phyloP scores from a whole-genome alignment of 1,140 invertebrate genomes.

The Halyomorpha halys region DNA sequence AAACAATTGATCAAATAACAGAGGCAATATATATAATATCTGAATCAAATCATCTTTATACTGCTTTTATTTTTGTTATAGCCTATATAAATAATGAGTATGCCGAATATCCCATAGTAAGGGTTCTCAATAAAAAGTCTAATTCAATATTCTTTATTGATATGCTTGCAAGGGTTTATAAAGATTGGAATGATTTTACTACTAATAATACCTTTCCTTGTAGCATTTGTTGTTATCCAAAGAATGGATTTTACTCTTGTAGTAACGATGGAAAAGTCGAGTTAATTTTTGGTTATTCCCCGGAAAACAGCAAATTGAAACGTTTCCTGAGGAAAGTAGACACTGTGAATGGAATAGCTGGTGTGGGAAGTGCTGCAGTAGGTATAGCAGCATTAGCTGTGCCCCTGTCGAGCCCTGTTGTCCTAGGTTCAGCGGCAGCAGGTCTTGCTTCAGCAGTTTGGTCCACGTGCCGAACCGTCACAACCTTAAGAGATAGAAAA shows the following conservation, averaged over 20 bases:
- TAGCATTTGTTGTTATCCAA: constrained; percentile 8
- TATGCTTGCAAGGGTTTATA: background rate
- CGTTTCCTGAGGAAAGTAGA: background rate
- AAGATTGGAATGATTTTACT: background rate
- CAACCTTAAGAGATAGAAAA: background rate
- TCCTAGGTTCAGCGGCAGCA: background rate
- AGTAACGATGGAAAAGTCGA: background rate
- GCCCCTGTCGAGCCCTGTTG: background rate
- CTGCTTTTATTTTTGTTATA: constrained; percentile 7
- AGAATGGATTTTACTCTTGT: background rate
- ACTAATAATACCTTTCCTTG: background rate
- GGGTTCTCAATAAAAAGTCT: background rate
- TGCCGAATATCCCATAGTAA: background rate
- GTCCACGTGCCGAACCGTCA: background rate
- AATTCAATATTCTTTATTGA: background rate
- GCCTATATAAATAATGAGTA: background rate
- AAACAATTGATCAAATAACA: background rate
- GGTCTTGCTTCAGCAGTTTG: background rate
- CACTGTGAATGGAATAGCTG: background rate
- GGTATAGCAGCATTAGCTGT: background rate
- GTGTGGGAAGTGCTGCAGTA: background rate
- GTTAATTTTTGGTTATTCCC: background rate
- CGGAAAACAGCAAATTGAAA: background rate
- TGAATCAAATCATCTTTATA: background rate
- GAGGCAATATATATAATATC: background rate